Evolutionary conservation across 2,797 vertebrate species (phyloP), one percentile per base, ranked within the genome.

Genomic region (Oreonectes daqikongensis): DNA sequence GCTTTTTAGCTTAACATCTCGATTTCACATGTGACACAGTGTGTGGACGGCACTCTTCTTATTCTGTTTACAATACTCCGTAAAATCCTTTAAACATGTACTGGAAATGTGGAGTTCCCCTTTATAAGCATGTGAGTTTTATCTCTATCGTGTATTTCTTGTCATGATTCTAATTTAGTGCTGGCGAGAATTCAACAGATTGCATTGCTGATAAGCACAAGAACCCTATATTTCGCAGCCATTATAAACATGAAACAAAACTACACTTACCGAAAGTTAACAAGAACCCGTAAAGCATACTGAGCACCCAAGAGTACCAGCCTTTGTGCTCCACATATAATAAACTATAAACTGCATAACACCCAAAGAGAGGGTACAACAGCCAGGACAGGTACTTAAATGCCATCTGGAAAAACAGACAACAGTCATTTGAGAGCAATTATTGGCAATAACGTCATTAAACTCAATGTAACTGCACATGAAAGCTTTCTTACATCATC

Each of bases 221-320:
- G 44, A 17, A 46, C 17, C 1, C 14, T 5, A 9, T 9, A 24
- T 10, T 60, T 15, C 26, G 7, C 12, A 38, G 32, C 2, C 11
- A 46, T 22, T 42, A 1, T 24, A 28, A 55, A 66, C 14, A 42
- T 42, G 48, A 65, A 68, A 28, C 75, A 1, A 76, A 38, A 3
- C 15, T 69, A 22, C 1, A 90, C 96, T 95, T 89, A 98, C 97
- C 96, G 2, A 98, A 98, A 11, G 97, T 98, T 89, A 98, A 93
- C 89, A 98, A 92, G 92, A 98, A 98, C 82, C 97, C 97, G 6
- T 99, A 99, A 67, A 99, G 94, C 96, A 98, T 98, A 88, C 96
- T 92, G 78, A 99, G 94, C 79, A 98, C 93, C 94, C 95, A 99
- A 0, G 97, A 99, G 91, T 98, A 98, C 97, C 97, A 99, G 90